Evolutionary conservation across 64 coral and sea anemone species (phyloP).

Genomic region (Stichodactyla helianthus): DNA sequence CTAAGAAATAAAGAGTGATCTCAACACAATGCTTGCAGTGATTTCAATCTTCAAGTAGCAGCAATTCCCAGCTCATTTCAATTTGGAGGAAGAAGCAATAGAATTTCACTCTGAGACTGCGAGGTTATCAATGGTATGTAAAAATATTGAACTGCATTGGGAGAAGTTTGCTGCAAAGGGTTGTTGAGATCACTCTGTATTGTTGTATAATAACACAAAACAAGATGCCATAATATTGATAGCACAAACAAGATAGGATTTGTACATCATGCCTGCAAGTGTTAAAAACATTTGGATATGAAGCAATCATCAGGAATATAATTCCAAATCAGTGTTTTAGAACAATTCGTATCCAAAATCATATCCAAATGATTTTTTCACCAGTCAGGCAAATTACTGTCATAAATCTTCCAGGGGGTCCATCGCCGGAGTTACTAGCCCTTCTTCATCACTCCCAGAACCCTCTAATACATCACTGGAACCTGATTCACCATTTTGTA

Average conservation of each 20-base stretch:
- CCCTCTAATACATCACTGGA: slow-evolving; percentile 53
- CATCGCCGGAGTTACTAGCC: slow-evolving; percentile 82
- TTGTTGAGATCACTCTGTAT: background rate
- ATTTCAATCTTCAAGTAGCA: too few relatives aligned
- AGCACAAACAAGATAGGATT: background rate
- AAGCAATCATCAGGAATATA: background rate
- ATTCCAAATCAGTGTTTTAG: too few relatives aligned
- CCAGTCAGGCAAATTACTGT: slow-evolving; percentile 55
- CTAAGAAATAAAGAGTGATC: too few relatives aligned
- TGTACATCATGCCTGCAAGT: background rate
- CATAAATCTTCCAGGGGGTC: slow-evolving; percentile 66
- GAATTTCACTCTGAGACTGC: too few relatives aligned
- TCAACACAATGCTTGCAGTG: too few relatives aligned
- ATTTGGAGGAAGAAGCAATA: too few relatives aligned
- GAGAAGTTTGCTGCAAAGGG: too few relatives aligned
- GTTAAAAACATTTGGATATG: background rate
- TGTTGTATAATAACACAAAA: background rate
- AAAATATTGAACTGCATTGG: too few relatives aligned
- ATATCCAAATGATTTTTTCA: slow-evolving; percentile 11
- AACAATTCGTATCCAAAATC: background rate
- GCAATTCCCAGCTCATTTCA: too few relatives aligned
- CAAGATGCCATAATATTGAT: too few relatives aligned
- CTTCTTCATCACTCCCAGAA: slow-evolving; percentile 65
- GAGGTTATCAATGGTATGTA: too few relatives aligned
- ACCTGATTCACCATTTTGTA: slow-evolving; percentile 18